Base-by-base conservation (phyloP, 1,140 invertebrate species). In the Zaprionus nigranus region DNA sequence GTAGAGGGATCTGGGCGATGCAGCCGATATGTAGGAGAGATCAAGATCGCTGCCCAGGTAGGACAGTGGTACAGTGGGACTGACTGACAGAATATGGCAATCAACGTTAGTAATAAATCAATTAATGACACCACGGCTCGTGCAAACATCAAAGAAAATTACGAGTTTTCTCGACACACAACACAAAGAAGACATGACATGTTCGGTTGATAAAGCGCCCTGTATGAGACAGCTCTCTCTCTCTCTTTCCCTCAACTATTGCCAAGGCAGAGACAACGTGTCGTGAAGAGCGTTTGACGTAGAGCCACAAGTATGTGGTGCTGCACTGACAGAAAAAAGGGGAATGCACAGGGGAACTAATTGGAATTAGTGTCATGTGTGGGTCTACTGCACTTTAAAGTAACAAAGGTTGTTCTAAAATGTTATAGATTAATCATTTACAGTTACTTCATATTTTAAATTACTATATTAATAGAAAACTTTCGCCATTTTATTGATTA, bases 111-210 rank as follows among this genome's bases (percentile, higher is more conserved):
- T 71, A 76, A 87, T 88, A 88, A 87, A 87, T 87, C 84, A 87
- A 90, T 87, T 87, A 87, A 87, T 68, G 84, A 65, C 85, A 78
- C 61, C 53, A 64, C 69, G 74, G 54, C 58, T 73, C 71, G 65
- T 84, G 81, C 81, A 76, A 84, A 88, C 85, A 84, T 88, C 85
- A 88, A 88, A 90, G 85, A 81, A 79, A 81, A 88, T 74, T 67
- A 84, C 84, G 70, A 81, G 74, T 69, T 78, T 85, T 79, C 82
- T 81, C 56, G 54, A 58, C 78, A 67, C 76, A 76, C 76, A 65
- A 67, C 76, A 76, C 76, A 65, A 65, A 57, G 61, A 46, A 26
- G 43, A 73, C 63, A 73, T 72, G 69, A 73, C 69, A 67, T 81
- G 69, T 75, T 69, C 56, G 51, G 60, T 58, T 78, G 82, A 84